Percentiles rank a stretch among this genome's conserved stretches.
phyloP scores from a whole-genome alignment of 1,140 invertebrate species.

The Orussus abietinus region DNA sequence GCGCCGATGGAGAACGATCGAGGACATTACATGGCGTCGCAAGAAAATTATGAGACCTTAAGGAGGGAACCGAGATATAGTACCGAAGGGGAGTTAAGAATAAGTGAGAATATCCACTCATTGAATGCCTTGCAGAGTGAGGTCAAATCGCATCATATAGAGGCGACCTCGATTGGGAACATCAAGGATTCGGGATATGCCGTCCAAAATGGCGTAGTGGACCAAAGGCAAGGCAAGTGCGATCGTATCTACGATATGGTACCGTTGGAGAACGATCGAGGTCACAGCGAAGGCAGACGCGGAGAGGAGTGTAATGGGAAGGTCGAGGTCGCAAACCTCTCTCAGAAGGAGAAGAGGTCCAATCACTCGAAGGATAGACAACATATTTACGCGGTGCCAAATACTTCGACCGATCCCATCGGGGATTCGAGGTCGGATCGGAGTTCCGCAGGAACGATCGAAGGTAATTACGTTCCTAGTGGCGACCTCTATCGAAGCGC shows the following conservation, averaged over 20 bases:
- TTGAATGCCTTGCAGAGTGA: no score
- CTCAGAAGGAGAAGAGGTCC: slow-evolving; percentile 3
- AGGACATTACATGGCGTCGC: no score
- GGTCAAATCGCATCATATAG: no score
- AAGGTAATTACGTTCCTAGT: slow-evolving; percentile 41
- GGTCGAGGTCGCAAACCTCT: background rate
- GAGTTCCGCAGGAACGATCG: slow-evolving; percentile 17
- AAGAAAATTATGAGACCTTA: slow-evolving; percentile 30
- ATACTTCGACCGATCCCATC: slow-evolving; percentile 14
- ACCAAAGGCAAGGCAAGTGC: no score
- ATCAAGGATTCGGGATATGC: no score
- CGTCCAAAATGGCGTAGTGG: no score
- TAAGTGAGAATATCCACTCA: no score
- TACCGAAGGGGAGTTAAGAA: no score
- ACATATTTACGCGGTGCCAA: slow-evolving; percentile 36
- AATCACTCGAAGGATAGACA: slow-evolving; percentile 14
- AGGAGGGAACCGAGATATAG: slow-evolving; percentile 13
- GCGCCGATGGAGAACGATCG: no score
- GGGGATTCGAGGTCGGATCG: background rate
- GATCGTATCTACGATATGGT: slow-evolving; percentile 26
- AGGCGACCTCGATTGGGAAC: no score
- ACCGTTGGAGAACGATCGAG: slow-evolving; percentile 7
- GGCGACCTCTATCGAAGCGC: slow-evolving; percentile 43
- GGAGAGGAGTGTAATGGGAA: background rate
- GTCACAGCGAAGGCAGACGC: background rate